Percentiles rank a stretch among this genome's conserved stretches.
Conservation (phyloP, 1,140 invertebrate species). For the Rhopalosiphum maidis region DNA sequence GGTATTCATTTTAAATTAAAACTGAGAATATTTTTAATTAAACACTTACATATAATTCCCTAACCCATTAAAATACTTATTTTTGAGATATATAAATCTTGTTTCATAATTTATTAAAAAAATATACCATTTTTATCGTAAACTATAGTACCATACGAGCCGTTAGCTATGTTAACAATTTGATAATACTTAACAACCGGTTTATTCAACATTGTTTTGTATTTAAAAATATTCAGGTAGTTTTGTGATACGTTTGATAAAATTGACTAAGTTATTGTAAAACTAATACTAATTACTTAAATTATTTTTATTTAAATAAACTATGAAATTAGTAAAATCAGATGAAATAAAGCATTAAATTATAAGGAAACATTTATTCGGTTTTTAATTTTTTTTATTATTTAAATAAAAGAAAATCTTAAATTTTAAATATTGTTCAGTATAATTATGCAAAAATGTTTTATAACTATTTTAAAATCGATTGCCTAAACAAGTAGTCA, state of each 20-base stretch:
- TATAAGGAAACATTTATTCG: neutral
- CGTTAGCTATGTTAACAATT: constrained; percentile 10
- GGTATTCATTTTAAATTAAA: neutral
- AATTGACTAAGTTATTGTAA: constrained; percentile 1
- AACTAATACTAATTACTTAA: neutral
- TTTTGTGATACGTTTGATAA: neutral
- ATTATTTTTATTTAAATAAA: neutral
- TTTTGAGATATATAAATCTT: neutral
- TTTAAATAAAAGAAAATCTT: neutral
- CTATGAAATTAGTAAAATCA: neutral
- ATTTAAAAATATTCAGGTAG: neutral
- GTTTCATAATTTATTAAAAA: constrained; percentile 10
- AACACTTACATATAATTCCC: neutral
- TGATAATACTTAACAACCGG: constrained; percentile 25
- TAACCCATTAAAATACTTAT: neutral
- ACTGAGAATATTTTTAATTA: neutral
- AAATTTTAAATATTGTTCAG: neutral
- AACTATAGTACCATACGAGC: neutral
- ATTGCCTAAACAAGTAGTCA: neutral
- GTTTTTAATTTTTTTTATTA: neutral
- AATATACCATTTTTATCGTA: neutral
- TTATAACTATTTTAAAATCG: neutral
- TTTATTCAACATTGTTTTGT: neutral
- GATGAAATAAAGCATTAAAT: neutral
- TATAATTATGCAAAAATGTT: neutral